Percentiles rank a stretch among this genome's conserved stretches.
These are phyloP conservation scores for Beris morrisii DNA, from an alignment of 2,888 invertebrate genomes.

Conservation along the genomic window DNA sequence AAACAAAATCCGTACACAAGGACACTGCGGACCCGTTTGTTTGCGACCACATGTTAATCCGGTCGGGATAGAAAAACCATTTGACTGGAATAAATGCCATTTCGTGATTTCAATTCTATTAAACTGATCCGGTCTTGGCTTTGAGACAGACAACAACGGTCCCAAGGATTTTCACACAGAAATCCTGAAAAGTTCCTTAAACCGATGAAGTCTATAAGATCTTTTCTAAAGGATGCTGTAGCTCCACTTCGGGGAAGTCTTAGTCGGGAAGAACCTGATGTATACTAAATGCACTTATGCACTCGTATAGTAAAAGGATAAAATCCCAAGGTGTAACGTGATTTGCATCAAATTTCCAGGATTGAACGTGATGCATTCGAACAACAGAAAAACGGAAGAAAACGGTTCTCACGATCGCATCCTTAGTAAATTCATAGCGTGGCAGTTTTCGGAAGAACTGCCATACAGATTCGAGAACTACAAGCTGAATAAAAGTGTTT, in stretches of 20 bases:
- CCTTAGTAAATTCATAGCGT: background rate
- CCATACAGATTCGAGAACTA: slow-evolving; percentile 1
- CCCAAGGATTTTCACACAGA: background rate
- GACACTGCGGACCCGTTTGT: slow-evolving; percentile 1
- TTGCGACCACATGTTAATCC: slow-evolving; percentile 22
- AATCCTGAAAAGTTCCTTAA: background rate
- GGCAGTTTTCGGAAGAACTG: slow-evolving; percentile 10
- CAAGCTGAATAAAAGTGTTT: slow-evolving; percentile 22
- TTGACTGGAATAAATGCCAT: slow-evolving; percentile 28
- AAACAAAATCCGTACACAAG: background rate
- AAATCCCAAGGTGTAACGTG: slow-evolving; percentile 31
- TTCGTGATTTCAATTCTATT: slow-evolving; percentile 21
- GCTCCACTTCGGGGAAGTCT: background rate
- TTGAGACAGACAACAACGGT: background rate
- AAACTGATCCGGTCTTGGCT: slow-evolving; percentile 3
- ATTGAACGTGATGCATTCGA: slow-evolving; percentile 29
- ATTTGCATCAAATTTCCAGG: slow-evolving; percentile 37
- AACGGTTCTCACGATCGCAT: slow-evolving; percentile 21
- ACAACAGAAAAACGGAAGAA: slow-evolving; percentile 18
- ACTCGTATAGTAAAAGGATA: slow-evolving; percentile 15
- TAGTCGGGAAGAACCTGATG: background rate
- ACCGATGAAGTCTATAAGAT: background rate
- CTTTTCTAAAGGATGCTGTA: background rate
- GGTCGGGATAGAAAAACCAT: slow-evolving; percentile 15
- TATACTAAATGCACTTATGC: slow-evolving; percentile 13